phyloP scores from a whole-genome alignment of 2,797 vertebrate genomes.

The Prionace glauca region DNA sequence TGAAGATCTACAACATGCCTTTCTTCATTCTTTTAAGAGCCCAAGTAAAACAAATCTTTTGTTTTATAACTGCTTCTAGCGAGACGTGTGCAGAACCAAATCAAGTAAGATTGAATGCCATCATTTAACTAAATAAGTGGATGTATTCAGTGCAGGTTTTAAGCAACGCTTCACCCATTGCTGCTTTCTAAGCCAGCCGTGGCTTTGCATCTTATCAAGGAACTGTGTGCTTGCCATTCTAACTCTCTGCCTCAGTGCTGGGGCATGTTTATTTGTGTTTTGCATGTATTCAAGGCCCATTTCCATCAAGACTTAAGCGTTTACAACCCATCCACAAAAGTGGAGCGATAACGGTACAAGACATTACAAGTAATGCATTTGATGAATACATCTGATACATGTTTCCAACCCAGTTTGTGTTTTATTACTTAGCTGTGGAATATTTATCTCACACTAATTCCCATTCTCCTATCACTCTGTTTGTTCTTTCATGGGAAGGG shows the following conservation, averaged over 20 bases:
- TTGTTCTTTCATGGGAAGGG: too few relatives aligned
- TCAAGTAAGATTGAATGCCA: constrained; percentile 22
- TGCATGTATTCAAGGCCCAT: background rate
- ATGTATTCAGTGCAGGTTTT: background rate
- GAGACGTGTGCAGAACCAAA: background rate
- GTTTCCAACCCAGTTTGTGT: background rate
- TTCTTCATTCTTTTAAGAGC: background rate
- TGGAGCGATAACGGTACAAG: background rate
- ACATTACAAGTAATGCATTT: background rate
- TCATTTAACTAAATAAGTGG: background rate
- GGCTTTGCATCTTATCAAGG: background rate
- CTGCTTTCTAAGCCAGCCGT: background rate
- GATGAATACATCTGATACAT: background rate
- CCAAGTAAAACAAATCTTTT: background rate
- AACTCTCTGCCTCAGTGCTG: background rate
- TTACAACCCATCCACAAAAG: background rate
- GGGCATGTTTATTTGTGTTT: constrained; percentile 5
- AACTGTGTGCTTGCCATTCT: background rate
- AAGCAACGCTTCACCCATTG: background rate
- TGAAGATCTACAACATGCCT: background rate
- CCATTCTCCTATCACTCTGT: background rate
- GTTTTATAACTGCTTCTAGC: background rate
- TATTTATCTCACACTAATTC: background rate
- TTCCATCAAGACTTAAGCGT: background rate
- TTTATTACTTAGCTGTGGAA: background rate